Evolutionary conservation across 2,888 invertebrate genomes (phyloP).

Genomic region (Tinea pellionella): DNA sequence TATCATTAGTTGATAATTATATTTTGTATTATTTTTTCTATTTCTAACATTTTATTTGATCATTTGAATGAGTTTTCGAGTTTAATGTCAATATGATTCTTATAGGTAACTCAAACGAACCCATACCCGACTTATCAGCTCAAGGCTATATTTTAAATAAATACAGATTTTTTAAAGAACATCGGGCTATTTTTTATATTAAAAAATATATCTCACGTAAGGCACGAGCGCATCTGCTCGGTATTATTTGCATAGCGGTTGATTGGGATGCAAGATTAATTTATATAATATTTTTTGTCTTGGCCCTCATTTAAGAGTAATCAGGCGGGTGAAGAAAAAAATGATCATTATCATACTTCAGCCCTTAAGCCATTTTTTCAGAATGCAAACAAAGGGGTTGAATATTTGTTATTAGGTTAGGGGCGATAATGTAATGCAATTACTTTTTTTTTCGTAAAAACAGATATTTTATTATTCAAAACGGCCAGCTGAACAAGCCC

Average conservation of each 20-base stretch:
- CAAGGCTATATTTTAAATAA: constrained; percentile 4
- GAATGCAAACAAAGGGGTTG: constrained; percentile 62
- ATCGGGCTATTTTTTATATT: constrained; percentile 13
- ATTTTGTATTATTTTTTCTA: neutral
- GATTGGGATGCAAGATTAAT: constrained; percentile 65
- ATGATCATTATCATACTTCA: constrained; percentile 64
- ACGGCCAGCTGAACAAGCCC: constrained; percentile 60
- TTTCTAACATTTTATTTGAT: neutral
- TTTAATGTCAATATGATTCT: too few relatives aligned
- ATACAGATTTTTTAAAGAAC: constrained; percentile 24
- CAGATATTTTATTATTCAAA: constrained; percentile 60
- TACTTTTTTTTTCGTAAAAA: constrained; percentile 50
- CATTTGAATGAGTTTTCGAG: too few relatives aligned
- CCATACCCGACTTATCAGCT: neutral
- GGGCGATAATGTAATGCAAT: constrained; percentile 69
- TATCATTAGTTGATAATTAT: neutral
- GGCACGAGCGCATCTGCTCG: constrained; percentile 57
- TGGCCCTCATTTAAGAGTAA: constrained; percentile 61
- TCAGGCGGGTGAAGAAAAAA: constrained; percentile 57
- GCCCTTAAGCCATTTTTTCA: constrained; percentile 67
- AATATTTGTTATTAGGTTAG: constrained; percentile 65
- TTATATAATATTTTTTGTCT: constrained; percentile 64
- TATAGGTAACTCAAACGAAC: too few relatives aligned
- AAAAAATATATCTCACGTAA: constrained; percentile 34
- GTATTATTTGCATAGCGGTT: constrained; percentile 56